Conservation (phyloP, 2,113 vertebrate genomes). For the Austrofundulus limnaeus region DNA sequence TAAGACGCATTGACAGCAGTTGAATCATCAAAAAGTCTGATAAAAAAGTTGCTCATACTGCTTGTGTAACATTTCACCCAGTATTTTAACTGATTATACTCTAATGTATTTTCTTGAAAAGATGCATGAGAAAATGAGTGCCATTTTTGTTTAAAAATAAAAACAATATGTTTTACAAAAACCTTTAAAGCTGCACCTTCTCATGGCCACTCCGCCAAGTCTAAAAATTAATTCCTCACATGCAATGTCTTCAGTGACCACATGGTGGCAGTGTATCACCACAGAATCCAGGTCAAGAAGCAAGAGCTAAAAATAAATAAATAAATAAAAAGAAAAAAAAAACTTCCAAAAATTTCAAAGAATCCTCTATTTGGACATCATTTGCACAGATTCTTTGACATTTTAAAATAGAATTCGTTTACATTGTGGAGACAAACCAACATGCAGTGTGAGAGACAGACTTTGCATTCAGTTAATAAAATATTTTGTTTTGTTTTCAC, state of each 20-base stretch:
- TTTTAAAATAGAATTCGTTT: conserved; percentile 59
- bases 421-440: conserved; percentile 51
- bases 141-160: not conserved
- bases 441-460: conserved; percentile 40
- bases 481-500: conserved; percentile 17
- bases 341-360: too few relatives aligned
- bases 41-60: not conserved
- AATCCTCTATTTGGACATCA: conserved; percentile 34
- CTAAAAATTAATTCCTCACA: not conserved
- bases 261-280: conserved; percentile 60
- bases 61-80: not conserved
- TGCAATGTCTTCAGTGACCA: conserved; percentile 49
- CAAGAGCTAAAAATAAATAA: too few relatives aligned
- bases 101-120: not conserved
- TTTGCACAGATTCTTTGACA: conserved; percentile 47
- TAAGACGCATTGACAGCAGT: too few relatives aligned
- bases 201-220: not conserved
- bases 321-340: too few relatives aligned
- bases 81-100: not conserved
- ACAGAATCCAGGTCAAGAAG: not conserved
- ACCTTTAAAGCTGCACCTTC: not conserved
- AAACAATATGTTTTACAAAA: not conserved
- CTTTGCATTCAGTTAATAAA: conserved; percentile 42
- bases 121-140: not conserved
- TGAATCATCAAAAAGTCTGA: too few relatives aligned